These are phyloP conservation scores for Oeneis ivallda DNA, from an alignment of 2,888 invertebrate species.

Conservation along the genomic window DNA sequence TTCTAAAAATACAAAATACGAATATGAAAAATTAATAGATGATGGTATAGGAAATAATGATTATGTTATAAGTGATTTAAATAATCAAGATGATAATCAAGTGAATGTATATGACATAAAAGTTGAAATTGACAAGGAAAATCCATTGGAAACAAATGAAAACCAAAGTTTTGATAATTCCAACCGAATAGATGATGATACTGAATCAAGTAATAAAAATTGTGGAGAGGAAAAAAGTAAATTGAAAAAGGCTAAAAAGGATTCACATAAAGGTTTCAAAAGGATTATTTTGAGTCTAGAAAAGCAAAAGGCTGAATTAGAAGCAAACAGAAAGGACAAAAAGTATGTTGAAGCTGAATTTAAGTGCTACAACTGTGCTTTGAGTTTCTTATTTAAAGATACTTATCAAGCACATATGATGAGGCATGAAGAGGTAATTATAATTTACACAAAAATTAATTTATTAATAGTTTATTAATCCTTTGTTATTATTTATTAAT, in stretches of 20 bases:
- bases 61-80: slow-evolving; percentile 1
- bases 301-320: slow-evolving; percentile 67
- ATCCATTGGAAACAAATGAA: background rate
- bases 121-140: slow-evolving; percentile 5
- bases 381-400: slow-evolving; percentile 69
- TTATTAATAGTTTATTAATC: too few species aligned
- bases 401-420: slow-evolving; percentile 75
- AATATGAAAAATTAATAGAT: background rate
- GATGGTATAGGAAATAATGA: background rate
- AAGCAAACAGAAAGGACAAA: slow-evolving; percentile 60
- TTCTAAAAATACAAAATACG: background rate
- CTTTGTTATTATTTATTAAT: too few species aligned
- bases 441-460: too few species aligned
- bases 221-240: slow-evolving; percentile 23
- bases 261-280: slow-evolving; percentile 48
- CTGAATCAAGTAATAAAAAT: background rate
- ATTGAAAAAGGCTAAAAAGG: slow-evolving; percentile 39
- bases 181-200: background rate
- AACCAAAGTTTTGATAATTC: background rate
- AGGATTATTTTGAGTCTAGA: slow-evolving; percentile 59
- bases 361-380: slow-evolving; percentile 68
- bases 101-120: background rate
- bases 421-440: slow-evolving; percentile 72
- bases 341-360: slow-evolving; percentile 68
- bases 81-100: background rate